Evolutionary conservation across 2,113 vertebrate species (phyloP).

Genomic region (Butorides virescens): DNA sequence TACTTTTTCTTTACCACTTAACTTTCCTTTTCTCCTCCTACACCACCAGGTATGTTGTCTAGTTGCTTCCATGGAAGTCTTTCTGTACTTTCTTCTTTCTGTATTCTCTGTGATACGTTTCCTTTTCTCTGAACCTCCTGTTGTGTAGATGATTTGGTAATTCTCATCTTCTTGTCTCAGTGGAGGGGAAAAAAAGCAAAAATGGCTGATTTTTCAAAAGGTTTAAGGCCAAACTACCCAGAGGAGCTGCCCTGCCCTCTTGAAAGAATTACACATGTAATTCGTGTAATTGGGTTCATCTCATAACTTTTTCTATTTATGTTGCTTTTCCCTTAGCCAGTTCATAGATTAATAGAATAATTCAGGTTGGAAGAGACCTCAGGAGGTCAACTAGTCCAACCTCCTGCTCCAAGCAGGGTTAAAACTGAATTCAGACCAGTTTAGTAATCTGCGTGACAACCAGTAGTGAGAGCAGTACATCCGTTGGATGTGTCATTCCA

Average conservation of each 20-base stretch:
- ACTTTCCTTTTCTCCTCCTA: neutral
- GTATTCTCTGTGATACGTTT: neutral
- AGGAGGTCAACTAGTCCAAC: neutral
- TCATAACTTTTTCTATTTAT: neutral
- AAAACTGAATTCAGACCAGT: neutral
- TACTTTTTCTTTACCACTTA: neutral
- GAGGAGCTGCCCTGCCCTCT: neutral
- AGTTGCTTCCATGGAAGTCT: neutral
- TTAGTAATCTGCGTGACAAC: neutral
- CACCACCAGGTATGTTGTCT: neutral
- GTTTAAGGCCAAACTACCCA: neutral
- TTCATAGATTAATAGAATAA: neutral
- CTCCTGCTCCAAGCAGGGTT: neutral
- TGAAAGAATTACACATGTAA: neutral
- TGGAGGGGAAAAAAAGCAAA: rapidly evolving
- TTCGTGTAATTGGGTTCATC: neutral
- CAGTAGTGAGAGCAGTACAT: neutral
- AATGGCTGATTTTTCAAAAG: neutral
- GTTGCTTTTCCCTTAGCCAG: neutral
- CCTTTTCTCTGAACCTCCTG: neutral
- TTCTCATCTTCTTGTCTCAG: neutral
- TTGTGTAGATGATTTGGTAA: neutral
- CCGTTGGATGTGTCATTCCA: neutral
- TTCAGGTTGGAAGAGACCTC: neutral
- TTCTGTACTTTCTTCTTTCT: neutral